Base-by-base conservation (phyloP, 2,113 vertebrate species). In the Reinhardtius hippoglossoides region DNA sequence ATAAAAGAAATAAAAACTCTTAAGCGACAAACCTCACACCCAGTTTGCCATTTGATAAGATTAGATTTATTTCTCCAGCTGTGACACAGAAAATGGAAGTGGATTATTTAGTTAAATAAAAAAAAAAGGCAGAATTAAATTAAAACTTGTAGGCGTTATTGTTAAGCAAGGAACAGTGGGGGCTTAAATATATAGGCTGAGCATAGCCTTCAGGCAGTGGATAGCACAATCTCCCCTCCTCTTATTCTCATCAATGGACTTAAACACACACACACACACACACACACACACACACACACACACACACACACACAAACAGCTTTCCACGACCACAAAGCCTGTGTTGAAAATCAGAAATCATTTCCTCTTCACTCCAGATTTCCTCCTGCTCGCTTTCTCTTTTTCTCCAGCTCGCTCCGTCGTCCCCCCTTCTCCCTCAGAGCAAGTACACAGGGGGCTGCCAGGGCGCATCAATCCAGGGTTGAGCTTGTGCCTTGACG, bases 71-170 rank as follows among this genome's bases (percentile, higher is more conserved):
- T 89, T 91, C 73, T 58, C 87, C 82, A 76, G 85, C 87, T 88
- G 84, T 50, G 70, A 81, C 77, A 86, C 46, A 88, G 71, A 87
- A 91, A 89, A 88, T 85, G 82, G 67, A 92, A 89, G 84, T 92
- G 92, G 91, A 92, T 91, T 87, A 92, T 90, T 91, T 89, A 83
- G 76, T 86, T 52, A 20, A 13, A 24, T 26, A 84, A 62, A 68
- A 80, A 84, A 46, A 90, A 60, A 89, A 74, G 88, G 78, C 84
- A 83, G 89, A 88, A 90, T 92, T 91, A 87, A 92, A 91, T 91
- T 86, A 91, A 91, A 89, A 92, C 75, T 89, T 80, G 92, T 93
- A 87, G 92, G 92, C 89, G 92, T 93, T 90, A 93, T 93, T 93
- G 92, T 93, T 90, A 74, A 85, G 85, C 73, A 68, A 59, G 84